Base-by-base conservation (phyloP, 2,888 invertebrate species). In the Spodoptera exigua region DNA sequence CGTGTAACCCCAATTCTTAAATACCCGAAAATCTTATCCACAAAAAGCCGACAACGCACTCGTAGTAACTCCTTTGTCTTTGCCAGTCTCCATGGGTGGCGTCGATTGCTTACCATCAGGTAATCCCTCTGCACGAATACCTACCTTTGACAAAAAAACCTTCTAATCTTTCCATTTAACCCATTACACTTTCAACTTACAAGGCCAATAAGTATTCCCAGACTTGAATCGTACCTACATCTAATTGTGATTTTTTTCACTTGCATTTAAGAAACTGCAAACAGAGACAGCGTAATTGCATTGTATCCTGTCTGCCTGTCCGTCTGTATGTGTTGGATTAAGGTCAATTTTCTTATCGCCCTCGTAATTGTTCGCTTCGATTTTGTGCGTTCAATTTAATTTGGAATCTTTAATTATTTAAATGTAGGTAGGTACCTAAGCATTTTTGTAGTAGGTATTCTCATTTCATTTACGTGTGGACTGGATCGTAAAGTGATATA, bases 281-380 rank as follows among this genome's bases (percentile, higher is more conserved):
- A 81, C 73, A 61, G 92, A 61, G 92, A 92, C 92, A 91, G 86
- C 67, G 85, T 91, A 91, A 92, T 92, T 91, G 87, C 87, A 78
- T 78, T 65, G 81, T 83, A 89, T 91, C 90, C 91, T 88, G 90
- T 78, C 83, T 47, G 87, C 80, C 83, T 64, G 89, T 84, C 82
- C 83, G 70, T 76, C 70, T 41, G 70, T 74, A 61, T 36, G 3
- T 43, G 21, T 53, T 54, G 61, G 70, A 76, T 79, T 70, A 58
- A 70, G 58, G 74, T 70, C 74, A 78, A 79, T 77, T 73, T 79
- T 72, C 71, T 71, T 77, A 76, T 78, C 76, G 63, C 44, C 16
- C 16, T 13, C 62, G 70, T 76, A 75, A 74, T 74, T 68, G 74
- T 66, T 68, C 57, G 34, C 46, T 74, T 79, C 77, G 72, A 72